Evolutionary conservation across 1,140 invertebrate genomes (phyloP).

Genomic region (Araneus ventricosus): DNA sequence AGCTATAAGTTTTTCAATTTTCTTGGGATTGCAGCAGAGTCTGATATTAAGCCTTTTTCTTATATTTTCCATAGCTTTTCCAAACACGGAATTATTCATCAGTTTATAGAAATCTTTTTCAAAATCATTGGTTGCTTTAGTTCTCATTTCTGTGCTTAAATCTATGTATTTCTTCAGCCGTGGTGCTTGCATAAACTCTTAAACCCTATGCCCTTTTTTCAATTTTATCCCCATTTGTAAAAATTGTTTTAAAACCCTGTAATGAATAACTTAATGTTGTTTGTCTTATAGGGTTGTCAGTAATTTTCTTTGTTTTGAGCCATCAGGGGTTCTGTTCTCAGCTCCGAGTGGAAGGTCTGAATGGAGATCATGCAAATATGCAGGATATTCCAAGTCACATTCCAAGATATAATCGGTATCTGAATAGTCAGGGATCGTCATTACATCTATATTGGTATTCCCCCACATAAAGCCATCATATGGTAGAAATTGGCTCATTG

Average conservation of each 20-base stretch:
- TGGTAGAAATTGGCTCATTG: no score
- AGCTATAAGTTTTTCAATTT: slow-evolving; percentile 78
- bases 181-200: slow-evolving; percentile 81
- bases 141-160: no score
- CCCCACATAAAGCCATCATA: slow-evolving; percentile 71
- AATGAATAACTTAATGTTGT: slow-evolving; percentile 81
- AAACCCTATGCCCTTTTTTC: slow-evolving; percentile 81
- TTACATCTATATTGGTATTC: slow-evolving; percentile 22
- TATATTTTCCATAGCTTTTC: slow-evolving; percentile 82
- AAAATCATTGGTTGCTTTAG: no score
- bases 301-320: slow-evolving; percentile 73
- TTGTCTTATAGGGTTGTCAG: slow-evolving; percentile 46
- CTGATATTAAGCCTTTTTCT: slow-evolving; percentile 80
- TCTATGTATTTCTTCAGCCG: slow-evolving; percentile 81
- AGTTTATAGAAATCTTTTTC: no score
- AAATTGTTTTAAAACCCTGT: slow-evolving; percentile 81
- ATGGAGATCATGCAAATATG: slow-evolving; percentile 78
- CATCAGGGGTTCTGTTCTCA: slow-evolving; percentile 76
- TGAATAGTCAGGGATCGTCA: slow-evolving; percentile 73
- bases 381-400: slow-evolving; percentile 76
- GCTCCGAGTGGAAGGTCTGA: slow-evolving; percentile 80
- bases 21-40: slow-evolving; percentile 78
- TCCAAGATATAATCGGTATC: slow-evolving; percentile 76
- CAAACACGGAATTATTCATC: not conserved
- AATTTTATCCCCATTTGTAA: slow-evolving; percentile 77